Percentiles rank a stretch among this genome's conserved stretches.
Conservation (phyloP, 2,888 invertebrate genomes). For the Pediacus dermestoides region DNA sequence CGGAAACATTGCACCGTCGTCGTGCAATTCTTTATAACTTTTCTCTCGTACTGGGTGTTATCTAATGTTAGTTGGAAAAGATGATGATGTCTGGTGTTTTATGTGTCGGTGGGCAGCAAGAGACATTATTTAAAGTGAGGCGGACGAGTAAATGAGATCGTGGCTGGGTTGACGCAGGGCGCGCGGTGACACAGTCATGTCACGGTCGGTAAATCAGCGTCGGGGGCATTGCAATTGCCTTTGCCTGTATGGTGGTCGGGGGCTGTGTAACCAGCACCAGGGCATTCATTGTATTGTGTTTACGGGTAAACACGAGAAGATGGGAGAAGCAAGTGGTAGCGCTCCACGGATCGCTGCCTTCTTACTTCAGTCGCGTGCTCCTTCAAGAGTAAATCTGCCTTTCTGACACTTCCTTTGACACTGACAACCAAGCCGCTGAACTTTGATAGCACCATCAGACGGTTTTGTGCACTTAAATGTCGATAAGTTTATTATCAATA, state of each 20-base stretch:
- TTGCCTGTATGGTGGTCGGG: no score
- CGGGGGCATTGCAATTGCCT: no score
- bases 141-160: conserved; percentile 26
- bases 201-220: conserved; percentile 33
- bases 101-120: conserved; percentile 8
- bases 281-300: no score
- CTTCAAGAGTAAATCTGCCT: conserved; percentile 14
- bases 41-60: neutral
- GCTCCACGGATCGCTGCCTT: conserved; percentile 1
- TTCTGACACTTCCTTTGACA: conserved; percentile 18
- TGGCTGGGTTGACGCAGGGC: conserved; percentile 23
- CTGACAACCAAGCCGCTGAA: conserved; percentile 9
- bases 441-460: conserved; percentile 3
- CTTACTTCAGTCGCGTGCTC: conserved; percentile 9
- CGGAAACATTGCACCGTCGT: no score
- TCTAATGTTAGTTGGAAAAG: conserved; percentile 1
- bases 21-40: no score
- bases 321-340: conserved; percentile 1
- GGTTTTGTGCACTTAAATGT: no score
- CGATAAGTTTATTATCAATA: no score
- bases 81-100: conserved; percentile 2
- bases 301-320: no score
- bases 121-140: conserved; percentile 24
- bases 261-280: no score
- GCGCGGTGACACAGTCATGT: conserved; percentile 29